Conservation (phyloP, 2,888 invertebrate genomes). For the Lutraria lutraria region DNA sequence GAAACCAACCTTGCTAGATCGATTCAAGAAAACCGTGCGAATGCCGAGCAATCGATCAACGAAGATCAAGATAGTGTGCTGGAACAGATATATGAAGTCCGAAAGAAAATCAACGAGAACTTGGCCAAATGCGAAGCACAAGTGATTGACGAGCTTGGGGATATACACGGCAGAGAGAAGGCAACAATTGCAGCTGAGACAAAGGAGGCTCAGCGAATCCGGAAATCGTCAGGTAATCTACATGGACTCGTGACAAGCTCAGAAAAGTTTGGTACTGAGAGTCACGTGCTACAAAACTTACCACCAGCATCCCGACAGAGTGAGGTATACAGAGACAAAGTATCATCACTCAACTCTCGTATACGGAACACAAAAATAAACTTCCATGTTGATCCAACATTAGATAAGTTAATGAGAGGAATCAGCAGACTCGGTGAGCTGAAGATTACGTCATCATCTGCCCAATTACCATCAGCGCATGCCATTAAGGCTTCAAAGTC, state of each 20-base stretch:
- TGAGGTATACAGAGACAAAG: slow-evolving; percentile 59
- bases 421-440: slow-evolving; percentile 67
- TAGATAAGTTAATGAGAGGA: slow-evolving; percentile 62
- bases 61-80: slow-evolving; percentile 54
- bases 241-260: slow-evolving; percentile 56
- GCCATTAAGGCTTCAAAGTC: slow-evolving; percentile 27
- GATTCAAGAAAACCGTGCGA: slow-evolving; percentile 62
- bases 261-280: slow-evolving; percentile 64
- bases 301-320: slow-evolving; percentile 54
- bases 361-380: slow-evolving; percentile 62
- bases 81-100: slow-evolving; percentile 60
- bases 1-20: slow-evolving; percentile 66
- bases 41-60: slow-evolving; percentile 58
- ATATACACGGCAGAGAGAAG: slow-evolving; percentile 63
- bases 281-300: slow-evolving; percentile 65
- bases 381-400: slow-evolving; percentile 60
- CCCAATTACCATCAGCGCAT: slow-evolving; percentile 40
- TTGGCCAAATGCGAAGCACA: slow-evolving; percentile 68
- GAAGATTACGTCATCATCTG: slow-evolving; percentile 49
- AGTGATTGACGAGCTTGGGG: slow-evolving; percentile 61
- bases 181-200: slow-evolving; percentile 59
- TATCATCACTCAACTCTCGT: slow-evolving; percentile 58
- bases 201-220: slow-evolving; percentile 66
- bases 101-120: slow-evolving; percentile 69
- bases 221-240: slow-evolving; percentile 66